Percentiles rank a stretch among this genome's conserved stretches.
Conservation (phyloP, 2,113 vertebrate species). For the Carassius carassius region DNA sequence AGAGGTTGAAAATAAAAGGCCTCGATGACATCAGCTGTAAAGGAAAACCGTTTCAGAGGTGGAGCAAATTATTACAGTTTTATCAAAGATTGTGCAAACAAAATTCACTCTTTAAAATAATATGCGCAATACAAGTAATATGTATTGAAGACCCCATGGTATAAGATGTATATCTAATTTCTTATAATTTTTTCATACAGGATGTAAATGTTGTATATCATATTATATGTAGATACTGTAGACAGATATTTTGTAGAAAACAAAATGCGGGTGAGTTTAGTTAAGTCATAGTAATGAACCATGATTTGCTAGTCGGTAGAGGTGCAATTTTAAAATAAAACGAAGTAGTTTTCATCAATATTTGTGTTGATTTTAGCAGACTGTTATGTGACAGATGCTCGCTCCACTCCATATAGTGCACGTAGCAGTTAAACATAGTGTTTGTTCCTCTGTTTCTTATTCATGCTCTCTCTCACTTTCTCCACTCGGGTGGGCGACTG, state of each 20-base stretch:
- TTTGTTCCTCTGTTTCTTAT: slow-evolving; percentile 7
- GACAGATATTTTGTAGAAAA: too few species aligned
- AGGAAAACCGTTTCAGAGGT: background rate
- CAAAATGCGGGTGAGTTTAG: too few species aligned
- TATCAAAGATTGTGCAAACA: background rate
- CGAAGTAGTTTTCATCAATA: too few species aligned
- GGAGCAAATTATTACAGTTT: background rate
- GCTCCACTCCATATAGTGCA: background rate
- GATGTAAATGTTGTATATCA: too few species aligned
- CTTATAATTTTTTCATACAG: too few species aligned
- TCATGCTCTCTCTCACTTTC: slow-evolving; percentile 30
- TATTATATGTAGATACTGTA: too few species aligned
- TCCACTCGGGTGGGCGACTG: slow-evolving; percentile 33
- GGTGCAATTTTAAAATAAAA: too few species aligned
- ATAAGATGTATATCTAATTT: too few species aligned
- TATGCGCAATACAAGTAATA: background rate
- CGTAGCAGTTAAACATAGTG: background rate
- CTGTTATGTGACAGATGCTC: background rate
- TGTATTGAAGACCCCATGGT: too few species aligned
- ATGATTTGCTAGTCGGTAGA: too few species aligned
- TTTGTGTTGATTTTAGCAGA: background rate
- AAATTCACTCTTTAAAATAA: background rate
- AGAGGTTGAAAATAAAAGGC: background rate
- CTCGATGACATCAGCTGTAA: background rate
- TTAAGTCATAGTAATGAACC: too few species aligned